A percentile compares a stretch with the other conserved stretches of the same genome.
Evolutionary conservation across 2,797 vertebrate genomes (phyloP).

Genomic region (Pempheris klunzingeri): DNA sequence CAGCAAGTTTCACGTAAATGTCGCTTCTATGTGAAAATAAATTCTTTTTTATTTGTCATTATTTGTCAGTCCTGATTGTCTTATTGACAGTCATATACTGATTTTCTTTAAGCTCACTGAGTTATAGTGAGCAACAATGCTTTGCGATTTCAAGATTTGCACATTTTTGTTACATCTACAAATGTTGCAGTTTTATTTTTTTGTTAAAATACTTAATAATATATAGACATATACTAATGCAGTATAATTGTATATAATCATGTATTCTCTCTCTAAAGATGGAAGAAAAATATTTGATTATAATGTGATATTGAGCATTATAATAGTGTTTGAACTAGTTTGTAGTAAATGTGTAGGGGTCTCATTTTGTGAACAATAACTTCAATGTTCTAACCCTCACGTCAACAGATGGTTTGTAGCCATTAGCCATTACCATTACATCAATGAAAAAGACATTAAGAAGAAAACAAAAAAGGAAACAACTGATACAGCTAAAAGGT

Average conservation of each 20-base stretch:
- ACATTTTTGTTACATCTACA: neutral
- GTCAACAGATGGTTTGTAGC: neutral
- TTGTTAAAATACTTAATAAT: too few relatives aligned
- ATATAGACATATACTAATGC: neutral
- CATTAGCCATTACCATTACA: neutral
- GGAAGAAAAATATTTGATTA: neutral
- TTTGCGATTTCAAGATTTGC: neutral
- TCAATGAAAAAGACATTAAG: neutral
- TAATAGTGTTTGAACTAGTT: neutral
- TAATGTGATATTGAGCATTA: conserved; percentile 2
- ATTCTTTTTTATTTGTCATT: neutral
- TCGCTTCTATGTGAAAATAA: neutral
- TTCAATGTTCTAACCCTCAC: conserved; percentile 9
- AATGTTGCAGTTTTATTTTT: neutral
- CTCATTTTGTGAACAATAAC: conserved; percentile 2
- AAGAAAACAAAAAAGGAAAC: neutral
- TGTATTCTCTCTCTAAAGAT: neutral
- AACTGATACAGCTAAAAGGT: neutral
- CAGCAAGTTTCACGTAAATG: neutral
- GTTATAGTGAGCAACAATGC: neutral
- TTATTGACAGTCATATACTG: neutral
- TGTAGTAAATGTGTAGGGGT: neutral
- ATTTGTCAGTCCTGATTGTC: neutral
- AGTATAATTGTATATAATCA: neutral
- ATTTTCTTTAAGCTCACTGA: neutral